phyloP scores from a whole-genome alignment of 1,140 invertebrate species.

The Philotrypesis tridentata region DNA sequence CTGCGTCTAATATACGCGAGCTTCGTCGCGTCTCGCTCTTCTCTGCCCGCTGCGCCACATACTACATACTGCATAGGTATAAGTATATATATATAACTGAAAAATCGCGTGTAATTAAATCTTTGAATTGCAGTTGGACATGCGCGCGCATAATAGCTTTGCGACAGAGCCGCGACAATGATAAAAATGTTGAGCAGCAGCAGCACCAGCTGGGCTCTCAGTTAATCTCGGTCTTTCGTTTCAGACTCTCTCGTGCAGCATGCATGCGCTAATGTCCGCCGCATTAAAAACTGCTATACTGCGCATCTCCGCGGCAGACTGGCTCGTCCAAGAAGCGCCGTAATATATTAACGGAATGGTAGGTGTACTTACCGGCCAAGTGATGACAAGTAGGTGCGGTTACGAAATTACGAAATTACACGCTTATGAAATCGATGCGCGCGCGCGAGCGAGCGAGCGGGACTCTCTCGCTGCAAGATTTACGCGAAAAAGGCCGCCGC shows the following conservation, averaged over 20 bases:
- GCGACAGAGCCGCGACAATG: background rate
- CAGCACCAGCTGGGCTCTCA: too few species aligned
- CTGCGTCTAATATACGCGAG: slow-evolving; percentile 5
- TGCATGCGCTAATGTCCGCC: background rate
- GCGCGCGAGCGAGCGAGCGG: background rate
- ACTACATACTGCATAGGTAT: too few species aligned
- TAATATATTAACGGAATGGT: slow-evolving; percentile 45
- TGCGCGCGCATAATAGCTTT: too few species aligned
- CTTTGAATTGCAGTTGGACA: too few species aligned
- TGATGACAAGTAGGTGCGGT: slow-evolving; percentile 48
- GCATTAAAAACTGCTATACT: slow-evolving; percentile 11
- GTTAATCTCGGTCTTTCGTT: slow-evolving; percentile 20
- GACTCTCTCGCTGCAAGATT: slow-evolving; percentile 30
- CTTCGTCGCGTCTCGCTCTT: slow-evolving; percentile 29
- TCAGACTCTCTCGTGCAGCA: background rate
- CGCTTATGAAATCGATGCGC: slow-evolving; percentile 46
- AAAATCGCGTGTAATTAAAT: too few species aligned
- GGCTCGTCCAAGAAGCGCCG: background rate
- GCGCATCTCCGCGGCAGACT: too few species aligned
- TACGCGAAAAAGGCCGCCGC: slow-evolving; percentile 34
- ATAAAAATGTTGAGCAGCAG: background rate
- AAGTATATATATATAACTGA: too few species aligned
- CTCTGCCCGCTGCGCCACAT: too few species aligned
- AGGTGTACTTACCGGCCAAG: slow-evolving; percentile 35
- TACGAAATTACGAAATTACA: slow-evolving; percentile 48